phyloP scores from a whole-genome alignment of 2,797 vertebrate species.

The Pseudomugil tenellus region DNA sequence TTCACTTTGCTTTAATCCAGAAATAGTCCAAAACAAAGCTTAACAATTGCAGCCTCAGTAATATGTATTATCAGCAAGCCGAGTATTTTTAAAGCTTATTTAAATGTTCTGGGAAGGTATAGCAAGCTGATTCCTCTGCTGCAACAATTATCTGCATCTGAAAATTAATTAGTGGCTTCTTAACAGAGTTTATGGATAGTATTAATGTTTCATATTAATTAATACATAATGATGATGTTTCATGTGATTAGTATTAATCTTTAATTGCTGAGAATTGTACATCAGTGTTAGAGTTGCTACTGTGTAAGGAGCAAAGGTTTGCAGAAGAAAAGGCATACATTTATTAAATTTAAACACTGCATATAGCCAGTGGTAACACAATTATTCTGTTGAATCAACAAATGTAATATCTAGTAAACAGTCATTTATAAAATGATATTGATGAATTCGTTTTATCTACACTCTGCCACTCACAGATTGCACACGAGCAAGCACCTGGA shows the following conservation, averaged over 20 bases:
- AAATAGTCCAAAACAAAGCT: slow-evolving; percentile 65
- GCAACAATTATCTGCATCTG: slow-evolving; percentile 19
- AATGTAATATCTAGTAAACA: background rate
- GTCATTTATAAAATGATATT: slow-evolving; percentile 1
- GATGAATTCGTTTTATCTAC: background rate
- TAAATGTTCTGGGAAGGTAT: slow-evolving; percentile 30
- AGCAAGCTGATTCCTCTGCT: slow-evolving; percentile 15
- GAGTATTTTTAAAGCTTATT: slow-evolving; percentile 15
- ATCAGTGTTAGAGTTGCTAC: slow-evolving; percentile 23
- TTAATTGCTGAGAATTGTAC: slow-evolving; percentile 44
- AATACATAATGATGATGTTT: slow-evolving; percentile 55
- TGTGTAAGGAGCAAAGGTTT: background rate
- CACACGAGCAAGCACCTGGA: background rate
- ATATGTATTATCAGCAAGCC: slow-evolving; percentile 29
- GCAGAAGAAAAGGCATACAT: slow-evolving; percentile 6
- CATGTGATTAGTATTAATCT: slow-evolving; percentile 64
- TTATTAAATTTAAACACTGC: slow-evolving; percentile 6
- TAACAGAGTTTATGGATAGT: slow-evolving; percentile 49
- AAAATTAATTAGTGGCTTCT: slow-evolving; percentile 39
- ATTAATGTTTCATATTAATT: slow-evolving; percentile 62
- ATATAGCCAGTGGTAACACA: background rate
- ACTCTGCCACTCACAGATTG: background rate
- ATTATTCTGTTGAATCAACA: background rate
- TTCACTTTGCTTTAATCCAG: slow-evolving; percentile 60
- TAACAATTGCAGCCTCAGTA: slow-evolving; percentile 34